These are phyloP conservation scores for Delphinus delphis DNA, from an alignment of 2,113 vertebrate genomes.

Conservation along the genomic window DNA sequence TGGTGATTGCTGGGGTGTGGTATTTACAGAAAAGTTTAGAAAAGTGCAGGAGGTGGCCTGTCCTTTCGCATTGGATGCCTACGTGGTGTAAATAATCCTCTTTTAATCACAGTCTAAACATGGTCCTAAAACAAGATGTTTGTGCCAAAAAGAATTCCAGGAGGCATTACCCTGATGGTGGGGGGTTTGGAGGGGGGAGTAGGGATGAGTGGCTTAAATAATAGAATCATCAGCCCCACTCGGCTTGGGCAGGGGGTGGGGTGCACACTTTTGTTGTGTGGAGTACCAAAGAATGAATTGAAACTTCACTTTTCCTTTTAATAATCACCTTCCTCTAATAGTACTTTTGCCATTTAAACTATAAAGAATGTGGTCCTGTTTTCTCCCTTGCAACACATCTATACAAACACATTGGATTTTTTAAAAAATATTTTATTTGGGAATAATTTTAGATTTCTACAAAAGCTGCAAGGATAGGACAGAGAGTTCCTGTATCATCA, in stretches of 20 bases:
- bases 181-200: neutral
- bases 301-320: neutral
- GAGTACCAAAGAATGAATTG: neutral
- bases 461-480: neutral
- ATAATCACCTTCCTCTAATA: neutral
- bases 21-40: constrained; percentile 40
- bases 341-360: neutral
- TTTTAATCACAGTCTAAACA: constrained; percentile 54
- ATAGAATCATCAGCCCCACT: neutral
- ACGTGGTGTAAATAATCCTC: constrained; percentile 50
- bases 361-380: neutral
- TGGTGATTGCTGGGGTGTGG: neutral
- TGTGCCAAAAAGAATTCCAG: constrained; percentile 56
- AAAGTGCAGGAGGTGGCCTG: neutral
- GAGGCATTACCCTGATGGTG: neutral
- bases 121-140: constrained; percentile 60
- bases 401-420: neutral
- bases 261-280: neutral
- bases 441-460: neutral
- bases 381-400: neutral
- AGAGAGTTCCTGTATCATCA: rapidly evolving
- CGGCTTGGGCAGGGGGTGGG: neutral
- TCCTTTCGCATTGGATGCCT: neutral
- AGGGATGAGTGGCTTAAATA: neutral
- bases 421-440: neutral